Evolutionary conservation across 1,140 invertebrate genomes (phyloP).

Genomic region (Elymnias hypermnestra): DNA sequence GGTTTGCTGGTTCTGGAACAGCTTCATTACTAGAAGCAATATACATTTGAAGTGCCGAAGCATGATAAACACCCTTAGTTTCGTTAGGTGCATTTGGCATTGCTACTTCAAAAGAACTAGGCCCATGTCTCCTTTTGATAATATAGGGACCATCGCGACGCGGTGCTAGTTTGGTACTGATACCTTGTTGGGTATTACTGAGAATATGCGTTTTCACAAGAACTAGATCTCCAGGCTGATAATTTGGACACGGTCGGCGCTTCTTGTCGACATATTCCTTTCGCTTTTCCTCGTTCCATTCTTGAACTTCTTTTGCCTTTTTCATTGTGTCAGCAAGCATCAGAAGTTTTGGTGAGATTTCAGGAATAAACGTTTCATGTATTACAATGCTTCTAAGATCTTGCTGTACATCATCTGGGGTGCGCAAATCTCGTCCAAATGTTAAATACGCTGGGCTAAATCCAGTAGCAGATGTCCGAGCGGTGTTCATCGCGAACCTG

Average conservation of each 20-base stretch:
- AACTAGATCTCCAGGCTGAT: conserved; percentile 30
- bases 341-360: conserved; percentile 24
- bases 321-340: conserved; percentile 15
- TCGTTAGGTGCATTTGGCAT: too few species aligned
- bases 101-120: too few species aligned
- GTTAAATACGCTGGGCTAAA: conserved; percentile 55
- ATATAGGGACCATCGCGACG: conserved; percentile 43
- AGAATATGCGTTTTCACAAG: conserved; percentile 27
- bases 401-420: conserved; percentile 14
- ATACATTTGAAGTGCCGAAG: too few species aligned
- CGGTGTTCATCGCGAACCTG: conserved; percentile 58
- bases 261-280: conserved; percentile 26
- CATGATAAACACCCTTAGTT: too few species aligned
- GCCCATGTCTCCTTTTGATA: too few species aligned
- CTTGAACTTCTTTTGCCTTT: conserved; percentile 21
- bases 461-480: conserved; percentile 36
- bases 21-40: too few species aligned
- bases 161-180: conserved; percentile 37
- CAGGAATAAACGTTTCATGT: conserved; percentile 29
- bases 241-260: conserved; percentile 14
- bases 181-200: conserved; percentile 22
- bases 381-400: conserved; percentile 28
- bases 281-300: conserved; percentile 22
- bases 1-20: too few species aligned
- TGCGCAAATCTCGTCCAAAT: conserved; percentile 38